Conservation (phyloP, 2,888 invertebrate species). For the Tinea trinotella region DNA sequence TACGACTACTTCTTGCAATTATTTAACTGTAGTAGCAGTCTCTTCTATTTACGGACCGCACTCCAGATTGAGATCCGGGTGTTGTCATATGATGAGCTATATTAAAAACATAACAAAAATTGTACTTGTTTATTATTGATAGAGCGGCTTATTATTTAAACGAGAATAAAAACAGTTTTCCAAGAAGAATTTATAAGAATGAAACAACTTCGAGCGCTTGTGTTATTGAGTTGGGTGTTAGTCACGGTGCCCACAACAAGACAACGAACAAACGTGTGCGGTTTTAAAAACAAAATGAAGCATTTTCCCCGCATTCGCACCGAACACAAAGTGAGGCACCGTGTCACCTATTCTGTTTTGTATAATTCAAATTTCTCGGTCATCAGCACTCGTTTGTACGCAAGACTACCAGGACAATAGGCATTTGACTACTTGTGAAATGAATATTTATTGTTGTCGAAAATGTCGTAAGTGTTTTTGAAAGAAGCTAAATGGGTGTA, state of each 20-base stretch:
- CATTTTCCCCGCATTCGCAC: not conserved
- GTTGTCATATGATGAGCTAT: no score
- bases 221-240: slow-evolving; percentile 5
- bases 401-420: not conserved
- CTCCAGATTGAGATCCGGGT: no score
- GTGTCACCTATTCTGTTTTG: slow-evolving; percentile 8
- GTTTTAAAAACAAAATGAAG: slow-evolving; percentile 1
- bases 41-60: no score
- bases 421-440: not conserved
- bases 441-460: not conserved
- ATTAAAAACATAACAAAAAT: no score
- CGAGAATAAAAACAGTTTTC: no score
- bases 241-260: not conserved
- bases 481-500: not conserved
- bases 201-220: not conserved
- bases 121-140: no score
- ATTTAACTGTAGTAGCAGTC: no score
- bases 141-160: no score
- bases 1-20: no score
- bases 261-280: slow-evolving; percentile 2
- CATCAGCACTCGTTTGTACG: not conserved
- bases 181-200: no score
- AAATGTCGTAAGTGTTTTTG: not conserved
- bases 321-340: slow-evolving; percentile 6
- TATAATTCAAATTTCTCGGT: slow-evolving; percentile 6